Evolutionary conservation across 1,140 invertebrate species (phyloP).

Genomic region (Anthonomus grandis): DNA sequence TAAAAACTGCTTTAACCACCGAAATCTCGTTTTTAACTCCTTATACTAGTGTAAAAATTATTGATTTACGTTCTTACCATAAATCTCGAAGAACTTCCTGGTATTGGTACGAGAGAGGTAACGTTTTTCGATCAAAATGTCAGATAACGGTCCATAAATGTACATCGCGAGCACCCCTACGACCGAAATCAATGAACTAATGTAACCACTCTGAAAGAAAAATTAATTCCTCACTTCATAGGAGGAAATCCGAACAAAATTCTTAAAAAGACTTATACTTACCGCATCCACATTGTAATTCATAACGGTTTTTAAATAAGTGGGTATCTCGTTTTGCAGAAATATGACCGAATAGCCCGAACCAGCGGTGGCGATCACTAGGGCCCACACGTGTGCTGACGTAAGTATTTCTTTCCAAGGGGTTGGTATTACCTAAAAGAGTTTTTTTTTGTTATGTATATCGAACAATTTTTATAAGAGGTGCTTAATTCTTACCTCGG

Average conservation of each 20-base stretch:
- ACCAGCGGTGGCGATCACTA: slow-evolving; percentile 67
- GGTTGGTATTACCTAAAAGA: slow-evolving; percentile 12
- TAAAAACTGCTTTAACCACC: no score
- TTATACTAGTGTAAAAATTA: background rate
- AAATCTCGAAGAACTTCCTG: slow-evolving; percentile 2
- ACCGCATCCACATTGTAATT: slow-evolving; percentile 58
- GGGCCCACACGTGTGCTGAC: slow-evolving; percentile 11
- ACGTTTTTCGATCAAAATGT: slow-evolving; percentile 9
- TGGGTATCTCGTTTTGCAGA: slow-evolving; percentile 85
- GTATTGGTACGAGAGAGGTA: background rate
- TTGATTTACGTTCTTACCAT: slow-evolving; percentile 10
- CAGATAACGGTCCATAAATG: slow-evolving; percentile 8
- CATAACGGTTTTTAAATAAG: slow-evolving; percentile 81
- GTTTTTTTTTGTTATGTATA: no score
- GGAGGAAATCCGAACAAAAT: no score
- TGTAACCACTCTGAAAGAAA: slow-evolving; percentile 18
- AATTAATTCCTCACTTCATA: no score
- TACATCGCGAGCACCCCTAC: background rate
- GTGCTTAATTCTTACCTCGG: no score
- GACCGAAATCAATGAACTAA: slow-evolving; percentile 6
- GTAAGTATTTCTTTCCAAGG: slow-evolving; percentile 26
- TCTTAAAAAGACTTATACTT: no score
- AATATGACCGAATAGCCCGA: slow-evolving; percentile 93
- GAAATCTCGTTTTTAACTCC: no score
- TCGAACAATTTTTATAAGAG: no score